Percentiles rank a stretch among this genome's conserved stretches.
phyloP scores from a whole-genome alignment of 35 echinoderm and acorn worm species.

The Heliocidaris erythrogramma region DNA sequence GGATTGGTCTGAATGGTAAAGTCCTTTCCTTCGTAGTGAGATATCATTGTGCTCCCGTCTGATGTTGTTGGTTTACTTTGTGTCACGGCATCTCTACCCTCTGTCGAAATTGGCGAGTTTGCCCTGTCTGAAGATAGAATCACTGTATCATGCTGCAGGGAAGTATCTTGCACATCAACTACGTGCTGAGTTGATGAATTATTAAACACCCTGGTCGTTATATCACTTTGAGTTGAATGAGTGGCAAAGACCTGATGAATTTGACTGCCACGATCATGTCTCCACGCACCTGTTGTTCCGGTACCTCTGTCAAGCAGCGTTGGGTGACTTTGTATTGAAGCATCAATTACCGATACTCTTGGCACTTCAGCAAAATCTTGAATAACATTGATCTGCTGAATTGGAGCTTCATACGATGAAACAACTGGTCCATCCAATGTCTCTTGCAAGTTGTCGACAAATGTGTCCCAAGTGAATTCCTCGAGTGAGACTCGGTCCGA shows the following conservation, averaged over 20 bases:
- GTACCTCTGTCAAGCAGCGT: conserved; percentile 1
- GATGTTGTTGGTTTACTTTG: background rate
- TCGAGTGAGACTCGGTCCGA: conserved; percentile 3
- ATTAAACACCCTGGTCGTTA: background rate
- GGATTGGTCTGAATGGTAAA: conserved; percentile 8
- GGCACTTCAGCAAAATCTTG: background rate
- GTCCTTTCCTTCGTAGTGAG: background rate
- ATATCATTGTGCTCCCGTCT: conserved; percentile 15
- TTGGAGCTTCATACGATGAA: conserved; percentile 10
- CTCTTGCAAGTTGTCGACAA: conserved; percentile 34
- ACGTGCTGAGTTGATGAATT: conserved; percentile 33
- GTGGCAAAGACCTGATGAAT: background rate
- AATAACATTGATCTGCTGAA: conserved; percentile 27
- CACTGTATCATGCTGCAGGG: conserved; percentile 17
- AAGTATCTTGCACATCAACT: background rate
- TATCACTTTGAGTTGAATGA: conserved; percentile 30
- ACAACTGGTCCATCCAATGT: conserved; percentile 22
- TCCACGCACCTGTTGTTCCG: background rate
- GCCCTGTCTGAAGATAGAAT: background rate
- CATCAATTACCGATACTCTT: background rate
- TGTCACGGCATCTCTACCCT: background rate
- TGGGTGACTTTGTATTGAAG: conserved; percentile 31
- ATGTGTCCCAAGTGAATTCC: conserved; percentile 43
- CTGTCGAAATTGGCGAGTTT: background rate
- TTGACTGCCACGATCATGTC: conserved; percentile 14